Conservation (phyloP, 2,797 vertebrate species). For the Chromis chromis region DNA sequence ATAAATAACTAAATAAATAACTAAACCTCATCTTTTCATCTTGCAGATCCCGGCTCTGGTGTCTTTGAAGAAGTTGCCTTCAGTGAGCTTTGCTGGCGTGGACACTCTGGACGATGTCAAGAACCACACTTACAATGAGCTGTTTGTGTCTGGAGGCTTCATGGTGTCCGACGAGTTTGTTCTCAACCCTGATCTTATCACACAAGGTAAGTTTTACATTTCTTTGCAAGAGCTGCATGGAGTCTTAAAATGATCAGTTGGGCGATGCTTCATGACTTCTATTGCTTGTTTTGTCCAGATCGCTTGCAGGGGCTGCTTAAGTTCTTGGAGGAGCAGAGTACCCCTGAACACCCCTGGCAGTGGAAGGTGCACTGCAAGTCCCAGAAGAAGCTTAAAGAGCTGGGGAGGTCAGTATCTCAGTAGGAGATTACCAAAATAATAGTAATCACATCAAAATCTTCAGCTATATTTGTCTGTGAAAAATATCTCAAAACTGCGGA, state of each 20-base stretch:
- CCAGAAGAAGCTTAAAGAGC: conserved; percentile 97
- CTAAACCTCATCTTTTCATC: not conserved
- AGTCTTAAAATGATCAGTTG: not conserved
- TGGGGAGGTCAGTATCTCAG: conserved; percentile 88
- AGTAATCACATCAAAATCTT: not conserved
- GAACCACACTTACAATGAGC: conserved; percentile 96
- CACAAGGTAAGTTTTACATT: conserved; percentile 82
- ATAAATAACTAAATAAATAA: not conserved
- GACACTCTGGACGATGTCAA: conserved; percentile 97
- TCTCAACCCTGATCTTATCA: conserved; percentile 92
- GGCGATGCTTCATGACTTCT: not conserved
- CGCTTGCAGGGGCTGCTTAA: conserved; percentile 90
- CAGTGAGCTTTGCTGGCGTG: conserved; percentile 97
- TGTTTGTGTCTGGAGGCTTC: conserved; percentile 96
- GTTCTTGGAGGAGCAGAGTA: conserved; percentile 93
- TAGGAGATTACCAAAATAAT: not conserved
- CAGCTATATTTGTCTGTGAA: not conserved
- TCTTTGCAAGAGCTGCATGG: not conserved
- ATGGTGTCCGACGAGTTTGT: conserved; percentile 96
- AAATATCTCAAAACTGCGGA: not conserved
- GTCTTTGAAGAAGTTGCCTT: conserved; percentile 92
- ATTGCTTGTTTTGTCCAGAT: conserved; percentile 81
- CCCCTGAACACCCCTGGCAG: conserved; percentile 94
- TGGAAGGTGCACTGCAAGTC: conserved; percentile 99
- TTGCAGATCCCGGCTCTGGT: conserved; percentile 93